A percentile compares a stretch with the other conserved stretches of the same genome.
Evolutionary conservation across 1,140 invertebrate species (phyloP).

Genomic region (Phymastichus coffea): DNA sequence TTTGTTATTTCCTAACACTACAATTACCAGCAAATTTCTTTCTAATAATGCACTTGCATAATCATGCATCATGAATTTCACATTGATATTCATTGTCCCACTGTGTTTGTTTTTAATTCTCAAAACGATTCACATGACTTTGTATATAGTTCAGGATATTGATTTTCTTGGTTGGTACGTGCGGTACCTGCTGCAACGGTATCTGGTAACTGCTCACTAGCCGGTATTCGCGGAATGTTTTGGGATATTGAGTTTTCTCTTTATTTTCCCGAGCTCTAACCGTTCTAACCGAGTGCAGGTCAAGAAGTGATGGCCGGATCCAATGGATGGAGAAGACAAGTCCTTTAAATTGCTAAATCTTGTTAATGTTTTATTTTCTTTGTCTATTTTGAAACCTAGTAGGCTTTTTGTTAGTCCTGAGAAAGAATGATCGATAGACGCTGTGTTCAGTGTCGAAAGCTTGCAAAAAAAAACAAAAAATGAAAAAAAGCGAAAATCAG

Average conservation of each 20-base stretch:
- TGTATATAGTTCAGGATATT: slow-evolving; percentile 20
- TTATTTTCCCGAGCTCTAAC: slow-evolving; percentile 11
- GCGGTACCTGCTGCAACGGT: slow-evolving; percentile 31
- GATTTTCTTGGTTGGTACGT: slow-evolving; percentile 32
- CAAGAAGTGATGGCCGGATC: slow-evolving; percentile 38
- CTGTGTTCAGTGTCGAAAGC: too few relatives aligned
- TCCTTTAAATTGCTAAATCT: too few relatives aligned
- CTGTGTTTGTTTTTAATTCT: too few relatives aligned
- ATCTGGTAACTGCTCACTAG: slow-evolving; percentile 34
- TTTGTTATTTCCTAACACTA: too few relatives aligned
- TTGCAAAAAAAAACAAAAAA: too few relatives aligned
- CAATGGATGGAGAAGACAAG: slow-evolving; percentile 34
- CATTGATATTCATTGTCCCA: background rate
- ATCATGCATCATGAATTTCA: background rate
- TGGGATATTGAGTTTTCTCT: slow-evolving; percentile 38
- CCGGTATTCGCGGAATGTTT: slow-evolving; percentile 33
- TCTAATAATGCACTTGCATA: slow-evolving; percentile 1
- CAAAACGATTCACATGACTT: too few relatives aligned
- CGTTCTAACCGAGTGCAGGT: slow-evolving; percentile 36
- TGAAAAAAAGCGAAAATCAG: too few relatives aligned
- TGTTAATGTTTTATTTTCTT: too few relatives aligned
- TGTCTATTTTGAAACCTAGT: too few relatives aligned
- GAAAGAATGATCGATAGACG: too few relatives aligned
- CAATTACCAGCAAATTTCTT: slow-evolving; percentile 1
- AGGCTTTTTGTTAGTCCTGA: too few relatives aligned